Conservation (phyloP, 37 sponge, comb jelly and placozoan species). For the Aplysina aerophoba region DNA sequence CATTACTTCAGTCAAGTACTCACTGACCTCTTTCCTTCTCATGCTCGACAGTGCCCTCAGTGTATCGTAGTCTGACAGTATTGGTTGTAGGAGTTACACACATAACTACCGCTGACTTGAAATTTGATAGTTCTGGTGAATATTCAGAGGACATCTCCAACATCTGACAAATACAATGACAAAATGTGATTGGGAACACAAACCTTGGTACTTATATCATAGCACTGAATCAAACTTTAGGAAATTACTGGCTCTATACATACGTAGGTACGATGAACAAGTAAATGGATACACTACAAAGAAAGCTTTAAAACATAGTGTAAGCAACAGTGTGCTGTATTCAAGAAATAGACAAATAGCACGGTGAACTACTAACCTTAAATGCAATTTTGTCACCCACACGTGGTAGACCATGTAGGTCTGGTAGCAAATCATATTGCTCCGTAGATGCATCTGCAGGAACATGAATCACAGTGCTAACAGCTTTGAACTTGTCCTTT, state of each 20-base stretch:
- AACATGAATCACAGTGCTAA: too few species aligned
- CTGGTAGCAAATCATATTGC: background rate
- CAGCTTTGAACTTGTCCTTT: too few species aligned
- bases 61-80: background rate
- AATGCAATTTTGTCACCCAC: slow-evolving; percentile 26
- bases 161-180: background rate
- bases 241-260: too few species aligned
- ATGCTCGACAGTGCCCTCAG: background rate
- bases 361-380: background rate
- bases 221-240: too few species aligned
- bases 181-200: too few species aligned
- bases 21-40: slow-evolving; percentile 18
- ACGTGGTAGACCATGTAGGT: background rate
- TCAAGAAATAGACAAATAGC: too few species aligned
- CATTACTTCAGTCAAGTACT: background rate
- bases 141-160: slow-evolving; percentile 27
- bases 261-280: too few species aligned
- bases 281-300: too few species aligned
- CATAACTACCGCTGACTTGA: slow-evolving; percentile 9
- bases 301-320: too few species aligned
- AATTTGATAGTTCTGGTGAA: slow-evolving; percentile 22
- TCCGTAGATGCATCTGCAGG: too few species aligned
- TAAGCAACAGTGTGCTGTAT: too few species aligned
- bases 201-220: too few species aligned
- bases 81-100: background rate